Conservation (phyloP, 2,888 invertebrate species). For the Lissonota sp. region DNA sequence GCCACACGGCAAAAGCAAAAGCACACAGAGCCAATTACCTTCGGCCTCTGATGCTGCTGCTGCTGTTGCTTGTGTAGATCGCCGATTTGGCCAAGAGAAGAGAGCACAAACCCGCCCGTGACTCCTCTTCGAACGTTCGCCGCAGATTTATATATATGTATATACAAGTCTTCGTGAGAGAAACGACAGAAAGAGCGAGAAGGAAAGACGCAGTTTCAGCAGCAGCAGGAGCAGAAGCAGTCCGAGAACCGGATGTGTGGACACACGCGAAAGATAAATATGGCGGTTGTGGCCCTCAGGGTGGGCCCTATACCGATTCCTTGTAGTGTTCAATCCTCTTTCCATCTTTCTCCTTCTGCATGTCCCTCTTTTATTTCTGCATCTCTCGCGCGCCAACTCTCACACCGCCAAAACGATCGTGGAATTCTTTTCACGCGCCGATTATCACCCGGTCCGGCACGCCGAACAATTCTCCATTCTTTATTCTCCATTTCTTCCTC, state of each 20-base stretch:
- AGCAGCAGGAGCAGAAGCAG: slow-evolving; percentile 23
- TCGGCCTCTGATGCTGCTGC: slow-evolving; percentile 41
- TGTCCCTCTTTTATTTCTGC: slow-evolving; percentile 16
- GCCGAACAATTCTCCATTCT: slow-evolving; percentile 52
- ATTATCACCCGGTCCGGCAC: slow-evolving; percentile 60
- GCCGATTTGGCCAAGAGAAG: slow-evolving; percentile 59
- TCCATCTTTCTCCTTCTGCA: background rate
- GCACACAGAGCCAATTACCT: slow-evolving; percentile 63
- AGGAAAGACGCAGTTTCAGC: slow-evolving; percentile 33
- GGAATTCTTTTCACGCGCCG: slow-evolving; percentile 64
- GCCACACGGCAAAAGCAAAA: slow-evolving; percentile 54
- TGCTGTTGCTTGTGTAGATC: slow-evolving; percentile 54
- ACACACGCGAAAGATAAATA: slow-evolving; percentile 70
- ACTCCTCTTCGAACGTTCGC: slow-evolving; percentile 38
- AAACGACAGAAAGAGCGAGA: slow-evolving; percentile 12
- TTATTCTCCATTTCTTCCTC: slow-evolving; percentile 27
- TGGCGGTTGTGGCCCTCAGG: slow-evolving; percentile 61
- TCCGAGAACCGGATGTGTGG: slow-evolving; percentile 66
- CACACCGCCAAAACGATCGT: slow-evolving; percentile 54
- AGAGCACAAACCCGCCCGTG: slow-evolving; percentile 45
- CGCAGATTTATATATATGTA: slow-evolving; percentile 25
- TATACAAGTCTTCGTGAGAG: slow-evolving; percentile 10
- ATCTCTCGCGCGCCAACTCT: slow-evolving; percentile 45
- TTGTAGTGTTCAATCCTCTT: background rate
- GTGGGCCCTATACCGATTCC: slow-evolving; percentile 62